Base-by-base conservation (phyloP, 2,888 invertebrate genomes). In the Trichacis sp. region DNA sequence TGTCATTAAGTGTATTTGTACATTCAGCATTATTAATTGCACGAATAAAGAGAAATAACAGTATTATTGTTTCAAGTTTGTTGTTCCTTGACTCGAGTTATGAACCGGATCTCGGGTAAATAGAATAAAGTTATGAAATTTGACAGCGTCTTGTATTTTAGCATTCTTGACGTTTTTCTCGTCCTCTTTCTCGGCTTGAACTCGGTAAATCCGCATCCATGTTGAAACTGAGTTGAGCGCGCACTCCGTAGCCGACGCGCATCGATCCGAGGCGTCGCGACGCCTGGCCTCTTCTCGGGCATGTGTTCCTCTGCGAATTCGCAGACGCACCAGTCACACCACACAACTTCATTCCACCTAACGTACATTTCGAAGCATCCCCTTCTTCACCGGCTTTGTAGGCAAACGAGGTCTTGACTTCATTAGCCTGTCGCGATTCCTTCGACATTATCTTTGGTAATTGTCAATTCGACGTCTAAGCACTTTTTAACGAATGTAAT, bases 201-300 rank as follows among this genome's bases (percentile, higher is more conserved):
- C 68, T 68, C 59, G 67, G 71, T 73, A 73, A 77, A 77, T 75
- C 72, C 74, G 70, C 74, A 71, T 77, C 73, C 73, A 77, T 75
- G 75, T 76, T 73, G 71, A 75, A 73, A 71, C 65, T 64, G 74
- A 73, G 78, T 72, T 78, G 77, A 76, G 77, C 79, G 79, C 73
- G 62, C 68, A 63, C 65, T 73, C 73, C 65, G 53, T 56, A 40
- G 68, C 61, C 61, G 74, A 73, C 73, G 77, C 74, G 76, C 77
- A 78, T 79, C 79, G 79, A 79, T 79, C 77, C 78, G 64, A 63
- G 67, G 62, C 68, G 70, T 67, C 72, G 67, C 66, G 66, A 68
- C 68, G 67, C 60, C 60, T 68, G 66, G 62, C 65, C 64, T 69
- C 72, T 53, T 68, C 66, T 70, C 68, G 63, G 55, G 54, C 61